Evolutionary conservation across 2,113 vertebrate species (phyloP).

Genomic region (Galbula dea): DNA sequence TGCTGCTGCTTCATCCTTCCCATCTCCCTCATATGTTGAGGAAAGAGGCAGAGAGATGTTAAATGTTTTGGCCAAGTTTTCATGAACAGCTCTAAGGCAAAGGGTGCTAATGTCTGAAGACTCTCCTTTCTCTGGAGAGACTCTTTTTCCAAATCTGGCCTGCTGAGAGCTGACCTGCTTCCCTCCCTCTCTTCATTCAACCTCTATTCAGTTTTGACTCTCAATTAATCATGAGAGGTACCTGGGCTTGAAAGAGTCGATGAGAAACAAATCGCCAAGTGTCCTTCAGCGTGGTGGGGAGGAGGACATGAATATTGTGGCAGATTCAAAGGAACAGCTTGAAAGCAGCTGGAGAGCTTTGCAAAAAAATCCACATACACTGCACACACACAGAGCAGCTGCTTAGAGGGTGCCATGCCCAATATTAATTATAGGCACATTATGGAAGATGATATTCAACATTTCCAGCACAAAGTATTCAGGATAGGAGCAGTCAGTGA

Average conservation of each 20-base stretch:
- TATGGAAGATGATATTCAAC: not conserved
- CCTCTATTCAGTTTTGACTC: not conserved
- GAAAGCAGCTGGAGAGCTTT: constrained; percentile 57
- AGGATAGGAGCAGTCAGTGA: not conserved
- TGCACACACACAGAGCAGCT: not conserved
- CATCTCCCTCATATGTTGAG: not conserved
- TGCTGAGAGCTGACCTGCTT: not conserved
- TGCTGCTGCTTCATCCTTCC: not conserved
- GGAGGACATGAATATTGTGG: not conserved
- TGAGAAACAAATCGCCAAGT: constrained; percentile 7
- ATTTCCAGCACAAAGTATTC: not conserved
- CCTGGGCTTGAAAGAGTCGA: constrained; percentile 10
- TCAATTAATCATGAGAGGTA: constrained; percentile 17
- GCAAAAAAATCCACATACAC: not conserved
- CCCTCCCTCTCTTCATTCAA: not conserved
- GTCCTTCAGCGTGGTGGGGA: not conserved
- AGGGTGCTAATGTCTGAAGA: not conserved
- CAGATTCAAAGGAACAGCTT: constrained; percentile 55
- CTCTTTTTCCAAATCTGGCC: not conserved
- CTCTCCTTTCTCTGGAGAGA: not conserved
- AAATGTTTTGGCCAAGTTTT: not conserved
- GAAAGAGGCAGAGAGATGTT: not conserved
- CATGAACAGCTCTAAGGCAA: not conserved
- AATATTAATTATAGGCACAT: constrained; percentile 26
- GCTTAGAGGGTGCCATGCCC: constrained; percentile 6